Evolutionary conservation across 2,888 invertebrate genomes (phyloP), one percentile per base, ranked within the genome.

Genomic region (Tachina fera): DNA sequence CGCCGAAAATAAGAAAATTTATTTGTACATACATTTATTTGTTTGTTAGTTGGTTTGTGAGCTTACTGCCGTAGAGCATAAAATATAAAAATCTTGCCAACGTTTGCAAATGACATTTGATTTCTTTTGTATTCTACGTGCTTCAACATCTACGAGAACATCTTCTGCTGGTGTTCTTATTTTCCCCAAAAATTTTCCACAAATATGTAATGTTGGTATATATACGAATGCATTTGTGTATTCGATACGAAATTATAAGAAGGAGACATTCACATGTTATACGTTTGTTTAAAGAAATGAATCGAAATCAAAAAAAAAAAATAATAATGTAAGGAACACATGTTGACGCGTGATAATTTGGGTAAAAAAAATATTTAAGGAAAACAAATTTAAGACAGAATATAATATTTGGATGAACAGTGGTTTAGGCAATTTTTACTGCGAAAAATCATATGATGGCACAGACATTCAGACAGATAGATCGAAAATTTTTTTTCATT

Each of bases 91-190:
- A 84, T 86, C 79, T 79, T 86, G 86, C 86, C 79, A 86, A 86
- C 86, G 82, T 84, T 82, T 87, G 87, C 84, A 89, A 87, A 88
- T 90, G 90, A 90, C 90, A 90, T 89, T 89, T 90, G 90, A 90
- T 88, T 87, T 88, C 81, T 76, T 87, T 83, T 84, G 86, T 83
- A 80, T 71, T 83, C 56, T 86, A 86, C 86, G 86, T 86, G 86
- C 79, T 67, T 13, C 45, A 79, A 51, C 22, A 51, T 65, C 72
- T 39, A 22, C n/a, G 8, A 49, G 65, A 58, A 49, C 56, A 67
- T 65, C 72, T 77, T 68, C 47, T 45, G 13, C 60, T 77, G 16
- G 16, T 65, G 58, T 16, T 72, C 6, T 31, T 31, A 31, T 31
- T 31, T 31, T 6, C 0, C 31, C 60, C 22, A 45, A 49, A 63